Evolutionary conservation across 37 sponge, comb jelly and placozoan species (phyloP), one percentile per base, ranked within the genome.

Genomic region (Crambe crambe): DNA sequence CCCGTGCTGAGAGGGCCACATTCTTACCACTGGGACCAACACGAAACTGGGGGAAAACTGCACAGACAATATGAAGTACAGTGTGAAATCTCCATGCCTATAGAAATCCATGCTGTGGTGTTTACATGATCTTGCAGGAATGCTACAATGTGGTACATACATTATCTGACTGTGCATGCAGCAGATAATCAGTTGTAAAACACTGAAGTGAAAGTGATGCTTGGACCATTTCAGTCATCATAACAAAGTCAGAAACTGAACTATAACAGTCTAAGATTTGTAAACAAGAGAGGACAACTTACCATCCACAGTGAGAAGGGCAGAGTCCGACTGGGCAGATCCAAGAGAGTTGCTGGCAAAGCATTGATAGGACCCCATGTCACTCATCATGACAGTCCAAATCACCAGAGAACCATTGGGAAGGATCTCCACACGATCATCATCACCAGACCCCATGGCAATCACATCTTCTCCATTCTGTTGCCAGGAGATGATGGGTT

Each of bases 401-500:
- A 82, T 61, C 0, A 41, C n/a, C 37, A 82, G 82, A 34, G 42
- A 34, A 5, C 82, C 74, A 22, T 58, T 60, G 26, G 40, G 30
- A 32, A 41, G 42, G 29, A 80, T 18, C 31, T 29, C 15, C 25
- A 72, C 1, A 17, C 82, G 41, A 1, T 30, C 42, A 37, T 43
- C 42, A 6, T 35, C 70, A 2, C 23, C 60, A 76, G 6, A 12
- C n/a, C n/a, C n/a, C n/a, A n/a, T n/a, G n/a, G n/a, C n/a, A n/a
- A n/a, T n/a, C 30, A 76, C 41, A 3, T 37, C 62, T 22, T 21
- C 37, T 9, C 74, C 74, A 27, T 63, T 82, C 10, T 82, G 47
- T 10, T 37, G 9, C 90, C 90, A 89, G 10, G 81, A 42, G 30
- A 89, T 80, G 58, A 34, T 44, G 27, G 90, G 90, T 6, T 41